Conservation (phyloP, 2,888 invertebrate genomes). For the Tenthredo amoena region DNA sequence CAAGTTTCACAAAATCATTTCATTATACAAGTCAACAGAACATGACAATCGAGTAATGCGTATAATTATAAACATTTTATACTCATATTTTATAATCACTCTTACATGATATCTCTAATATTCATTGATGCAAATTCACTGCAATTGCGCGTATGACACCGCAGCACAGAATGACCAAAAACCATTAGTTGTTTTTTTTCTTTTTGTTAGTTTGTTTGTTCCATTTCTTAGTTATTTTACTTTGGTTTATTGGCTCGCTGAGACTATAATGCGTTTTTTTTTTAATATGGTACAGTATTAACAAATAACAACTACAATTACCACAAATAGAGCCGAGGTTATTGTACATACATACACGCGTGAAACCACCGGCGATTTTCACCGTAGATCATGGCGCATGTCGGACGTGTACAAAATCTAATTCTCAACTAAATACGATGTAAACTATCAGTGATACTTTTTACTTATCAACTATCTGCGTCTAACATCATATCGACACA, state of each 20-base stretch:
- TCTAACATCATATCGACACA: not conserved
- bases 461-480: not conserved
- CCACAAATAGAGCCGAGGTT: not conserved
- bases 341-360: not conserved
- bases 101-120: conserved; percentile 19
- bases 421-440: not conserved
- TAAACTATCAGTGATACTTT: not conserved
- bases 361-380: not conserved
- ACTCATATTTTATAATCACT: conserved; percentile 39
- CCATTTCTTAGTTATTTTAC: not conserved
- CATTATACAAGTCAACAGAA: conserved; percentile 42
- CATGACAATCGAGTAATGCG: conserved; percentile 29
- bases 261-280: conserved; percentile 15
- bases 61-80: conserved; percentile 34
- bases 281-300: conserved; percentile 14
- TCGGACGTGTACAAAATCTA: not conserved
- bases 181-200: not conserved
- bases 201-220: not conserved
- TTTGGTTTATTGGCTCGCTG: conserved; percentile 41
- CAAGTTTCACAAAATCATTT: conserved; percentile 50
- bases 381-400: not conserved
- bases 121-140: conserved; percentile 34
- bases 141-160: not conserved
- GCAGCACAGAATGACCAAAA: conserved; percentile 6
- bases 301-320: conserved; percentile 3